These are phyloP conservation scores for Epinephelus awoara DNA, from an alignment of 2,797 vertebrate species.

Conservation along the genomic window DNA sequence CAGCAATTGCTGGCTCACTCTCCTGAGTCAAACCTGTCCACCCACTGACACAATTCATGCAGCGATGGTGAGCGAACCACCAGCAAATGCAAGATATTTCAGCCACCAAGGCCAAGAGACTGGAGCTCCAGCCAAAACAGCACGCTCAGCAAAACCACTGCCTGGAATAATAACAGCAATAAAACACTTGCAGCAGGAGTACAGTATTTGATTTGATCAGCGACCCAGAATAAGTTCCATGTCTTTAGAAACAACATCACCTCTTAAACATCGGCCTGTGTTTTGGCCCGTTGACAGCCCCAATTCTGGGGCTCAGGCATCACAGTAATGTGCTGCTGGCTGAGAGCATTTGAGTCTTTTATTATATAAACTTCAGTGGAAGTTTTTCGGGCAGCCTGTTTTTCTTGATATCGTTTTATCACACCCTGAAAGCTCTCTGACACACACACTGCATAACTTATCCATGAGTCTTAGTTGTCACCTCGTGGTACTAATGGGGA, in stretches of 20 bases:
- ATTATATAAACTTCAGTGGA: constrained; percentile 33
- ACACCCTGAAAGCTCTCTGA: constrained; percentile 31
- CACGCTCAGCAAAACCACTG: constrained; percentile 48
- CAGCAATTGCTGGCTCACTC: constrained; percentile 9
- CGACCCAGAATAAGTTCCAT: constrained; percentile 31
- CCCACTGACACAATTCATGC: constrained; percentile 29
- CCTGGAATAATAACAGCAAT: constrained; percentile 55
- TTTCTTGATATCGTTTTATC: constrained; percentile 54
- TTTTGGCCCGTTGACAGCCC: constrained; percentile 27
- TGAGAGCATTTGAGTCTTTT: constrained; percentile 28
- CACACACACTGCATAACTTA: constrained; percentile 31
- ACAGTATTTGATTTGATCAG: constrained; percentile 47
- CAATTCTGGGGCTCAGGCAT: background rate
- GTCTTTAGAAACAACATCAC: constrained; percentile 43
- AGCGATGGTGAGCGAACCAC: background rate
- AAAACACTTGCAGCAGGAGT: constrained; percentile 40
- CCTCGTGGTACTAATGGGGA: constrained; percentile 51
- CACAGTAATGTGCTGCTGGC: background rate
- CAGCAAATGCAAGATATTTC: constrained; percentile 16
- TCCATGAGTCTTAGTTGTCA: constrained; percentile 52
- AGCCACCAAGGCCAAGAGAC: constrained; percentile 24
- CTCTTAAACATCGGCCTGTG: constrained; percentile 38
- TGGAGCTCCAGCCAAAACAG: constrained; percentile 33
- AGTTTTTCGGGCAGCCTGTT: constrained; percentile 25
- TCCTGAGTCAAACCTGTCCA: constrained; percentile 18